Base-by-base conservation (phyloP, 2,888 invertebrate species). In the Eupithecia pulchellata region DNA sequence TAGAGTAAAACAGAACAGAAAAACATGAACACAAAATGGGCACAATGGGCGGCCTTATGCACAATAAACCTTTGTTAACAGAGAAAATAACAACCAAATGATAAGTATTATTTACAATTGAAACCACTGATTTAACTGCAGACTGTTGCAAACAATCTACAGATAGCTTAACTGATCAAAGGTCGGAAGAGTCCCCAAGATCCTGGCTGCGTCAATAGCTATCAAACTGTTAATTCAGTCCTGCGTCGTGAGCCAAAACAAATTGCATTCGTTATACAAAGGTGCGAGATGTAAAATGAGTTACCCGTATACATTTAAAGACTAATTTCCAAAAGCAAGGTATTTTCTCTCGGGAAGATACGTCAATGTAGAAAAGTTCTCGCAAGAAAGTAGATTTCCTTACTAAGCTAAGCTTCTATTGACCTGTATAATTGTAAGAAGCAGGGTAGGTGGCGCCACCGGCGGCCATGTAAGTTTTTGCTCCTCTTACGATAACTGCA, bases 351-450 rank as follows among this genome's bases (percentile, higher is more conserved):
- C 30, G 4, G n/a, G 9, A n/a, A n/a, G n/a, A n/a, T n/a, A n/a
- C n/a, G n/a, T n/a, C n/a, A n/a, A n/a, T 32, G 58, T 60, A 36
- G 17, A 69, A 63, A 69, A 78, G 76, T 86, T 86, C 81, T 82
- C 75, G 79, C 80, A 83, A 82, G 39, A 70, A 65, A 60, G 68
- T 77, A 66, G 42, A 58, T 79, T 81, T 77, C 76, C 72, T 81
- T 79, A 86, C 84, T 87, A 86, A 88, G 74, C 89, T 89, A 81
- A 81, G 91, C 91, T 90, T 87, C 70, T 69, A 76, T 76, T 76
- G 72, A 76, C 64, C 62, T 64, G n/a, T 74, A 70, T 71, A 72
- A 71, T 75, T 69, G 61, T 77, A 77, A 82, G 81, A 78, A 69
- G 75, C 85, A 81, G 86, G 78, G 74, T 75, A 75, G 78, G 78